Conservation (phyloP, 2,888 invertebrate genomes). For the Sussaba pulchella region DNA sequence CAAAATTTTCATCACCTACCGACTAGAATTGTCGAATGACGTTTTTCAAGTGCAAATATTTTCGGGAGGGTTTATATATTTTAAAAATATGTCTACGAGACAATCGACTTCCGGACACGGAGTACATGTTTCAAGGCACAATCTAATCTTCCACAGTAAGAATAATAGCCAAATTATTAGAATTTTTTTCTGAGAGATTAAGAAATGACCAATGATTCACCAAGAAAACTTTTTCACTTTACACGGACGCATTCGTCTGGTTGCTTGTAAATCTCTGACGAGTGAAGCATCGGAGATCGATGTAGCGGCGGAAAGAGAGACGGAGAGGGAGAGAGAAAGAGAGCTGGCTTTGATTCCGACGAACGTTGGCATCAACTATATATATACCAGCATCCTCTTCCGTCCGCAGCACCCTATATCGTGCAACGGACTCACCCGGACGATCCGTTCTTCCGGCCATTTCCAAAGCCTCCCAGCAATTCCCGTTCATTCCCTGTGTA, state of each 20-base stretch:
- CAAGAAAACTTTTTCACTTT: no score
- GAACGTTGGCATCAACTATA: slow-evolving; percentile 58
- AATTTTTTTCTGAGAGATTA: no score
- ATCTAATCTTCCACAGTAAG: no score
- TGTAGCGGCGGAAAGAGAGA: slow-evolving; percentile 45
- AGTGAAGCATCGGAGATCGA: slow-evolving; percentile 62
- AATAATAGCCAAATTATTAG: no score
- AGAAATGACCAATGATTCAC: no score
- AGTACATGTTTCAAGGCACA: no score
- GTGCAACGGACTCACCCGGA: slow-evolving; percentile 55
- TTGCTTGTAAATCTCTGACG: slow-evolving; percentile 56
- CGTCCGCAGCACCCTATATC: slow-evolving; percentile 55
- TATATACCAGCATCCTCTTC: slow-evolving; percentile 62
- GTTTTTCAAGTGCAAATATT: no score
- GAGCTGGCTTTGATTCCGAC: slow-evolving; percentile 53
- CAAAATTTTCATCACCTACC: no score
- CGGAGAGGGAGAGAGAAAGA: slow-evolving; percentile 17
- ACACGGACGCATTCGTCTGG: background rate
- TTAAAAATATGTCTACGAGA: no score
- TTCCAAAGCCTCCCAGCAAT: slow-evolving; percentile 54
- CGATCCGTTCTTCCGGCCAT: slow-evolving; percentile 63
- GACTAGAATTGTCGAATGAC: background rate
- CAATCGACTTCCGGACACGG: no score
- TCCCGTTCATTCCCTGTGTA: slow-evolving; percentile 28
- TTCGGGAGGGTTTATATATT: background rate